Conservation (phyloP, 2,113 vertebrate genomes). For the Corvus moneduloides region DNA sequence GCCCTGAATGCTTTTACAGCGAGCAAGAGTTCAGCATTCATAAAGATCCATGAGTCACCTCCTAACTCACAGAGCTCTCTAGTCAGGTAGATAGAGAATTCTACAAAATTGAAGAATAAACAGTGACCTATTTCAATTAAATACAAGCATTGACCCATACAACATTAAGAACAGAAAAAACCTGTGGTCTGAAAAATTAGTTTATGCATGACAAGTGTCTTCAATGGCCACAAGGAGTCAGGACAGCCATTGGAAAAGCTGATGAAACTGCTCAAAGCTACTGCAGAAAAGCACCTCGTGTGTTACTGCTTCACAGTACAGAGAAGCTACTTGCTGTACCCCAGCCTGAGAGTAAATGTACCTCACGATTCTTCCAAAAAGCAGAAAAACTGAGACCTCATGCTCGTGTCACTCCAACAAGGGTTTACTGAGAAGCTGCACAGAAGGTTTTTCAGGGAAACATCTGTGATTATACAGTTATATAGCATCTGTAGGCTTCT, state of each 20-base stretch:
- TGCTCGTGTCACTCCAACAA: background rate
- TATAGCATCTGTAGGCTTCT: background rate
- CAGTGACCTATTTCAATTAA: background rate
- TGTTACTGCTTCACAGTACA: background rate
- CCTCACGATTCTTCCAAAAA: background rate
- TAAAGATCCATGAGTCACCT: background rate
- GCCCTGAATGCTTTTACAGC: background rate
- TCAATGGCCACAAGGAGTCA: constrained; percentile 51
- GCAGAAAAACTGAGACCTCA: background rate
- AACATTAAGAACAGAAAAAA: background rate
- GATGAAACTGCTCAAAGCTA: background rate
- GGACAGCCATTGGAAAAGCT: background rate
- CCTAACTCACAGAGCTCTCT: background rate
- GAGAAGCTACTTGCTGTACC: background rate
- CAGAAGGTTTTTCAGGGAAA: background rate
- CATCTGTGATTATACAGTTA: background rate
- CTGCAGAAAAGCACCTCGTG: background rate
- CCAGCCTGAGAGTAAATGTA: background rate
- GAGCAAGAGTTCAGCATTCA: background rate
- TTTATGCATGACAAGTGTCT: background rate
- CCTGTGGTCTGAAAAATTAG: background rate
- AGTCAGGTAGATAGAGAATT: background rate
- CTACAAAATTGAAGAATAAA: background rate
- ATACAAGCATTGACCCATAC: background rate
- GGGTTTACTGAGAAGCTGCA: background rate